Percentiles rank a stretch among this genome's conserved stretches.
phyloP scores from a whole-genome alignment of 2,888 invertebrate species.

The Lottia gigantea region DNA sequence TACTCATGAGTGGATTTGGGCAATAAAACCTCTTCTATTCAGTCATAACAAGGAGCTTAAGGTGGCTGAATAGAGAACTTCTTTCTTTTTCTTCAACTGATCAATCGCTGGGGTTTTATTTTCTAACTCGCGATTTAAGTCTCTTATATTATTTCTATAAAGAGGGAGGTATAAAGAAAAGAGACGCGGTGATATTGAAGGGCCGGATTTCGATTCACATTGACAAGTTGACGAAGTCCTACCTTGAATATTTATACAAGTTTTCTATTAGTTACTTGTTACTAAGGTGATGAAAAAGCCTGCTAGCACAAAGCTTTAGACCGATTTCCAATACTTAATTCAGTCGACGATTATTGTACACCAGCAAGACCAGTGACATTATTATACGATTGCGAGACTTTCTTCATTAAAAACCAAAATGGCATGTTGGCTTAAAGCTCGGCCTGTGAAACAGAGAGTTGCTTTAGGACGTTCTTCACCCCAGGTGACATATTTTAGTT shows the following conservation, averaged over 20 bases:
- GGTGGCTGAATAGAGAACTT: background rate
- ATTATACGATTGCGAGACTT: too few relatives aligned
- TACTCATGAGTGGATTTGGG: slow-evolving; percentile 6
- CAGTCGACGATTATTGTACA: background rate
- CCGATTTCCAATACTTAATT: slow-evolving; percentile 11
- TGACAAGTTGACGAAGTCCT: background rate
- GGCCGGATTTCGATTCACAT: background rate
- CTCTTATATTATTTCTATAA: background rate
- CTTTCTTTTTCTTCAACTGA: background rate
- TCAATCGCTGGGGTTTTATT: slow-evolving; percentile 6
- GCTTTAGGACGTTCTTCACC: slow-evolving; percentile 5
- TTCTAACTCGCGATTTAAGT: background rate
- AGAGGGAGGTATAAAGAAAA: background rate
- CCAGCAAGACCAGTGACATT: too few relatives aligned
- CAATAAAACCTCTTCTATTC: background rate
- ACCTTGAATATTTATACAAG: slow-evolving; percentile 11
- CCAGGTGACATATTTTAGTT: background rate
- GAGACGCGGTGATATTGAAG: background rate
- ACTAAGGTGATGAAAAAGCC: slow-evolving; percentile 8
- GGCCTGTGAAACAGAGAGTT: slow-evolving; percentile 5
- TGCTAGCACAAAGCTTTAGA: slow-evolving; percentile 5
- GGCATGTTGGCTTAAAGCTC: slow-evolving; percentile 6
- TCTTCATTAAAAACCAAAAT: background rate
- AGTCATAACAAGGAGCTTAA: background rate
- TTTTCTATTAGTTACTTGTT: slow-evolving; percentile 8